Base-by-base conservation (phyloP, 2,797 vertebrate species). In the Chloroceryle amazona region DNA sequence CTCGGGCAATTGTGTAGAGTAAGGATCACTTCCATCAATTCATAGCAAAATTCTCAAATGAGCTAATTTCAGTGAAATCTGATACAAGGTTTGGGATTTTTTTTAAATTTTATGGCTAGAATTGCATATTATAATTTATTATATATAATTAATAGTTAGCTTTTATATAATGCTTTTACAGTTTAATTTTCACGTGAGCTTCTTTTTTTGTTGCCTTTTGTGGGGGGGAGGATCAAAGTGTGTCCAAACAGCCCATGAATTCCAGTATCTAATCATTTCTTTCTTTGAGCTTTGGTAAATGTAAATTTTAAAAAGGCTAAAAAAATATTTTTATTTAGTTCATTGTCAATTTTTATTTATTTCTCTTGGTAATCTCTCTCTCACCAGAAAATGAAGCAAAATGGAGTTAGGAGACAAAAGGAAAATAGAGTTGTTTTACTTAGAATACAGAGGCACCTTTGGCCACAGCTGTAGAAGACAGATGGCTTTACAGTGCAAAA, bases 51-150 rank as follows among this genome's bases (percentile, higher is more conserved):
- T 26, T 79, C 33, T 79, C 15, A 61, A 37, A 60, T 6, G 4
- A 9, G 5, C 5, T 31, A 10, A 55, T 10, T 78, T 55, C 28
- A 52, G 13, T 42, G 3, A 72, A 61, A 49, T 63, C 57, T 54
- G 35, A 68, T 3, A 80, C 1, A 28, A 28, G 6, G 3, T 1
- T 44, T 44, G 26, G 26, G 3, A 10, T 8, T 10, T 39, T 6
- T 31, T 62, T 44, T 11, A 7, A 20, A 18, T 47, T 33, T 42
- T 54, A 58, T 7, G 21, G 6, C 3, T 55, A 41, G 44, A 71
- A 49, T 13, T 72, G 52, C 9, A 51, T 28, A 51, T 51, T 51
- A 15, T 51, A 28, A 10, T 51, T 51, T 51, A 51, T 9, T 28
- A 51, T 14, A 51, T 51, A 52, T 15, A 33, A 28, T 51, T 10